phyloP scores from a whole-genome alignment of 2,888 invertebrate genomes.

The Macrosoma leucophasiata region DNA sequence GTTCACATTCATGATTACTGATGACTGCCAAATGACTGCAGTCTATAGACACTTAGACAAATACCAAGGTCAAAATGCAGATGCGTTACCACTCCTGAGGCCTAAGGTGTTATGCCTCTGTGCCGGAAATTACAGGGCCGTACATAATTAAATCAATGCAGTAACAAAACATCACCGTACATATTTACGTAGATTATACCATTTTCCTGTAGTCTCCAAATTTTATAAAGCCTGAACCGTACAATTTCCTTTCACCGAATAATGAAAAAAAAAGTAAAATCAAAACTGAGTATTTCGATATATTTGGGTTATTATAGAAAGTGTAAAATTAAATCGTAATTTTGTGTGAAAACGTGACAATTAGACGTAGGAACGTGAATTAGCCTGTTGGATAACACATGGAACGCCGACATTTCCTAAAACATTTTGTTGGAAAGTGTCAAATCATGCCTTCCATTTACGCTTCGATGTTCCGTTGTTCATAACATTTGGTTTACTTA shows the following conservation, averaged over 20 bases:
- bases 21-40: too few species aligned
- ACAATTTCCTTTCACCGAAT: slow-evolving; percentile 31
- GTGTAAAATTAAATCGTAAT: slow-evolving; percentile 61
- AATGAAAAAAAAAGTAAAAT: slow-evolving; percentile 24
- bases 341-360: slow-evolving; percentile 60
- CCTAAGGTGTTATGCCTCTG: too few species aligned
- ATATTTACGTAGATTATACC: too few species aligned
- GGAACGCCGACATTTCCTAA: slow-evolving; percentile 50
- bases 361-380: slow-evolving; percentile 46
- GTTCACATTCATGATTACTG: too few species aligned
- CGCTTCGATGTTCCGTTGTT: slow-evolving; percentile 34
- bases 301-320: slow-evolving; percentile 55
- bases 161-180: too few species aligned
- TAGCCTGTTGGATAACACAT: slow-evolving; percentile 48
- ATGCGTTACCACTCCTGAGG: too few species aligned
- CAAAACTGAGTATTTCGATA: slow-evolving; percentile 17
- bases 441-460: slow-evolving; percentile 71
- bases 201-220: too few species aligned
- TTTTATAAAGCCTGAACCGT: too few species aligned
- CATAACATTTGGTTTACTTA: slow-evolving; percentile 39
- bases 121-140: too few species aligned
- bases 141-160: too few species aligned
- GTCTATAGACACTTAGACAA: too few species aligned
- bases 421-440: slow-evolving; percentile 67
- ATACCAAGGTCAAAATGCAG: too few species aligned